phyloP scores from a whole-genome alignment of 2,888 invertebrate genomes.

The Dinocampus coccinellae region DNA sequence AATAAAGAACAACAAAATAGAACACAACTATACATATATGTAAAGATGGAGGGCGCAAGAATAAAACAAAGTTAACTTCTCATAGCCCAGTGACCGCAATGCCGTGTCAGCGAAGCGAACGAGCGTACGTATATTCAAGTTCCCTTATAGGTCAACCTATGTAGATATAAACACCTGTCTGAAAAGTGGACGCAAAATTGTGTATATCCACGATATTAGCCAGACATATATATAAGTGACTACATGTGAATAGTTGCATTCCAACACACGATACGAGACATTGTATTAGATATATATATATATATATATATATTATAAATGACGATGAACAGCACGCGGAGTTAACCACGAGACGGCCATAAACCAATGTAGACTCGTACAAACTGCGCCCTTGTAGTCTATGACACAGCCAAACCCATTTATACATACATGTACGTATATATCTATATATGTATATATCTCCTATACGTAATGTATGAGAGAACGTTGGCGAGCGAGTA shows the following conservation, averaged over 20 bases:
- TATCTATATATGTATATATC: background rate
- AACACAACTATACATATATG: background rate
- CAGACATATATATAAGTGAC: slow-evolving; percentile 19
- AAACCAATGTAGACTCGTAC: slow-evolving; percentile 1
- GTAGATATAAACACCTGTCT: slow-evolving; percentile 29
- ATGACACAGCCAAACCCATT: background rate
- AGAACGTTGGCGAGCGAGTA: background rate
- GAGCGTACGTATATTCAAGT: slow-evolving; percentile 3
- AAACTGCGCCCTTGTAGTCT: background rate
- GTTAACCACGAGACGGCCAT: slow-evolving; percentile 15
- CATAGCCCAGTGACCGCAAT: slow-evolving; percentile 46
- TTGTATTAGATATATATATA: background rate
- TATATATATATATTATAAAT: background rate
- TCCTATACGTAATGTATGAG: background rate
- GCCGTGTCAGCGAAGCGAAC: slow-evolving; percentile 36
- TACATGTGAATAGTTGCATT: slow-evolving; percentile 17
- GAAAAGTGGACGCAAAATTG: slow-evolving; percentile 2
- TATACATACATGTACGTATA: background rate
- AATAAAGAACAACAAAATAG: background rate
- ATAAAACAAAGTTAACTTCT: background rate
- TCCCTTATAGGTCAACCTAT: slow-evolving; percentile 19
- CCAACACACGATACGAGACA: slow-evolving; percentile 11
- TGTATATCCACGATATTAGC: slow-evolving; percentile 5
- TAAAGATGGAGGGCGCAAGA: background rate
- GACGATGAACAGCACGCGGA: background rate